phyloP scores from a whole-genome alignment of 2,113 vertebrate species.

The Embiotoca jacksoni region DNA sequence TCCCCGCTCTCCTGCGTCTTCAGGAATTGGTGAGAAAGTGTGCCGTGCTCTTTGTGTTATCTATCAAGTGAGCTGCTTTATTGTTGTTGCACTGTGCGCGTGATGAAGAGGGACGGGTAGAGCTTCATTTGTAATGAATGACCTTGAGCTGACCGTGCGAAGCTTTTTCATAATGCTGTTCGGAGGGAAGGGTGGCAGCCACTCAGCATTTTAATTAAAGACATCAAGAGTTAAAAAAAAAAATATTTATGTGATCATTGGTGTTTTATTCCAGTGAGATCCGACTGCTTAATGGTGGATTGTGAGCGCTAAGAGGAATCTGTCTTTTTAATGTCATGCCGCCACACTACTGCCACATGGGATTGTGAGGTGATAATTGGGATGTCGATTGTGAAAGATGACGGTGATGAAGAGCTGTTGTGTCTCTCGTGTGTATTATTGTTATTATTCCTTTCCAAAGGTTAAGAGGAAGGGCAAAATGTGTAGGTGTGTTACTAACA shows the following conservation, averaged over 20 bases:
- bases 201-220: slow-evolving; percentile 53
- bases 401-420: not conserved
- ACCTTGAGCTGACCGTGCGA: slow-evolving; percentile 49
- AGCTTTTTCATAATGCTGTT: slow-evolving; percentile 31
- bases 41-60: slow-evolving; percentile 24
- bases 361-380: slow-evolving; percentile 44
- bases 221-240: not conserved
- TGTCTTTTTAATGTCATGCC: not conserved
- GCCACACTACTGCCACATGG: slow-evolving; percentile 2
- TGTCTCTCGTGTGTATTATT: not conserved
- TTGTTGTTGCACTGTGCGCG: slow-evolving; percentile 35
- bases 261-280: slow-evolving; percentile 25
- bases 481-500: not conserved
- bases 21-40: slow-evolving; percentile 91
- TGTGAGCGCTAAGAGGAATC: not conserved
- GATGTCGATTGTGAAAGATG: slow-evolving; percentile 21
- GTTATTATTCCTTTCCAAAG: too few relatives aligned
- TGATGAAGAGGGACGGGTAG: slow-evolving; percentile 31
- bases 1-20: slow-evolving; percentile 93
- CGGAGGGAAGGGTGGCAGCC: slow-evolving; percentile 10
- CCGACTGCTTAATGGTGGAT: not conserved
- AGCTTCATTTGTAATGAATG: slow-evolving; percentile 37
- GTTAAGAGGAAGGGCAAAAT: too few relatives aligned
- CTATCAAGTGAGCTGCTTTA: slow-evolving; percentile 5
- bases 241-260: slow-evolving; percentile 22